Evolutionary conservation across 2,888 invertebrate species (phyloP), one percentile per base, ranked within the genome.

Genomic region (Falcaria lacertinaria): DNA sequence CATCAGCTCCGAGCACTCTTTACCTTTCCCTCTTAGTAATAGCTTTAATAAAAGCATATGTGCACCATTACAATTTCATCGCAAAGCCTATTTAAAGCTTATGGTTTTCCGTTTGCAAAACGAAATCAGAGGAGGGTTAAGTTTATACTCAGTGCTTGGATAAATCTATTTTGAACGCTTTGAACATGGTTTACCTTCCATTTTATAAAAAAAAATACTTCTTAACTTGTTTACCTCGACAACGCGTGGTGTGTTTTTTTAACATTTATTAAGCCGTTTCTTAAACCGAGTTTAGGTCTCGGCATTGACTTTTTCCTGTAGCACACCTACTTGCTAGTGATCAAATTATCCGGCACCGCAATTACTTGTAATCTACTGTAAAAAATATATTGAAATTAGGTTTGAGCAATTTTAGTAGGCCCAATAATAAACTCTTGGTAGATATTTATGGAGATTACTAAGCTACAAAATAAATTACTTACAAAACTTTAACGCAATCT

Each of bases 151-250:
- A n/a, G n/a, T n/a, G n/a, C n/a, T n/a, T n/a, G n/a, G n/a, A n/a
- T n/a, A n/a, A n/a, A n/a, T n/a, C n/a, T 19, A 4, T 19, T 28
- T 14, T 13, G 15, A 15, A 11, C 28, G 28, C 8, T 16, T 6
- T 38, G 44, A 37, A 45, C 41, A 38, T 45, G 44, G 28, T 39
- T 34, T 44, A 44, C 41, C 44, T 41, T 41, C 14, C 17, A 6
- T 7, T 22, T 28, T 3, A 28, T 3, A 11, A 28, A 11, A 28
- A 28, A 8, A 11, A 11, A 22, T 14, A 13, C 14, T 37, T 37
- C 15, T 37, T 22, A 22, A 37, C 8, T 22, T 8, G 37, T 22
- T 37, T 37, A 22, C 37, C 37, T 37, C 37, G 37, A 37, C 22
- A 22, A 4, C 22, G 13, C 37, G 37, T 37, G 22, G 11, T 22